Base-by-base conservation (phyloP, 2,888 invertebrate species). In the Creontiades dilutus region DNA sequence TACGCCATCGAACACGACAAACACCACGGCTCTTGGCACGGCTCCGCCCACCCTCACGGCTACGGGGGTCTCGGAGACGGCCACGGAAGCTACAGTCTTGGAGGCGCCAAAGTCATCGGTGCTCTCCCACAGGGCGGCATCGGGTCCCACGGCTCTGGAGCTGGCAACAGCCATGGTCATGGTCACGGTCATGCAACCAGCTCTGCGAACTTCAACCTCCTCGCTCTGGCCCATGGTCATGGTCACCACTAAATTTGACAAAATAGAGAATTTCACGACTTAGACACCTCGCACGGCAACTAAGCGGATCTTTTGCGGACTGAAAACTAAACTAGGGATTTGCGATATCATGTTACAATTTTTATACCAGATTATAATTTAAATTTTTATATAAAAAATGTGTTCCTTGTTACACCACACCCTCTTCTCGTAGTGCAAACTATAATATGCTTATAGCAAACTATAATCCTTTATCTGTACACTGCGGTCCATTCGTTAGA, bases 31-130 rank as follows among this genome's bases (percentile, higher is more conserved):
- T 87, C 88, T 3, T 76, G 90, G 48, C 90, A 90, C 46, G 91
- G 91, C 0, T 90, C 86, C 13, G 90, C 91, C 37, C 90, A 90
- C 52, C 91, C 91, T 0, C 86, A 91, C 48, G 91, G 90, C 28
- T 86, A 91, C 61, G 91, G 91, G 27, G 91, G 91, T 11, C 90
- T 91, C 46, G 91, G 91, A 23, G 91, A 90, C 68, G 91, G 90
- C 61, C 90, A 90, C 48, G 91, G 91, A 1, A 90, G 91, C 46
- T 86, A 91, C 86, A 89, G 90, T 28, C 76, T 90, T 7, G 86
- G 89, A 76, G 85, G 90, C 14, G 89, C 90, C 11, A 84, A 91
- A 76, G 90, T 68, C 47, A 28, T 91, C 84, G 90, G 89, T 52
- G 86, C 90, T 82, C 90, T 91, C 80, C 90, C 86, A 16, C 90